Base-by-base conservation (phyloP, 2,113 vertebrate species). In the Meleagris gallopavo region DNA sequence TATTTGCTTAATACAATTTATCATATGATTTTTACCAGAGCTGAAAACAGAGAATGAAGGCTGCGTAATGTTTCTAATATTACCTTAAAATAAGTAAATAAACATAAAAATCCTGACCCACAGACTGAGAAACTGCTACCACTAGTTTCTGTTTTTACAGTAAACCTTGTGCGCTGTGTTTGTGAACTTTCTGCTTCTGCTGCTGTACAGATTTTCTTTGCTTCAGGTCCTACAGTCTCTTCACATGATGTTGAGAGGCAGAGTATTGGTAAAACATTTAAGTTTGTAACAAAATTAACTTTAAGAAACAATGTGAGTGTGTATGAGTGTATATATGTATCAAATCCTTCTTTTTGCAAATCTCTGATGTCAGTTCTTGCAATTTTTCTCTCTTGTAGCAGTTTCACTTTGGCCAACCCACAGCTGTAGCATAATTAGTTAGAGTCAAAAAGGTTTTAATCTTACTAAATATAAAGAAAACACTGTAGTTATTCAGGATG, bases 1-100 rank as follows among this genome's bases (percentile, higher is more conserved):
- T 38, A 71, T 93, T 95, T 96, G 48, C 86, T 95, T 94, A 88
- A 93, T 93, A 46, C 71, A 94, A 96, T 71, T 93, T 43, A 75
- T 79, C 60, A 43, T 69, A 54, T 95, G 34, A 22, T 72, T 96
- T 67, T 24, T 88, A 93, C 73, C 70, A 46, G 70, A 17, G 62
- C 25, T 82, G 87, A 80, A 87, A 36, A 58, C 34, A 74, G 46
- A 88, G 64, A 21, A 64, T 60, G 30, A 58, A 88, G 91, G 22
- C 54, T 92, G 29, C 57, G 22, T 36, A 85, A 54, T 32, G 57
- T 89, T 90, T 90, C 40, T 81, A 81, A 84, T 66, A 94, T 94
- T 90, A 86, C 32, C 30, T 94, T 88, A 83, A 94, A 93, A 84
- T 83, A 88, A 70, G 19, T 52, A 24, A 66, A 78, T 83, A 60